Conservation (phyloP, 2,797 vertebrate genomes). For the Lates japonicus region DNA sequence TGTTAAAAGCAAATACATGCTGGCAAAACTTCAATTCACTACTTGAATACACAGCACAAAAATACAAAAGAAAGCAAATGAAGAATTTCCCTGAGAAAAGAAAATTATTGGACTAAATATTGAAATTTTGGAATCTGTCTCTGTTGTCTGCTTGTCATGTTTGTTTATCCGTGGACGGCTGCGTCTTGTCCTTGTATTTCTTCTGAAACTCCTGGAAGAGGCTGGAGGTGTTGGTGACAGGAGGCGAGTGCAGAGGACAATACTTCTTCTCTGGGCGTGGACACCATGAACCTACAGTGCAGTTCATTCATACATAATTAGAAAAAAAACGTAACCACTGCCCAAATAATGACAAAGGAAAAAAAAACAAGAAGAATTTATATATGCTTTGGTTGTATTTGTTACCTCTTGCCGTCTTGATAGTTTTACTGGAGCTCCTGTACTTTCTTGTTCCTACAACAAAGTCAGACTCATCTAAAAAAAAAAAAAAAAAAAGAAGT, state of each 20-base stretch:
- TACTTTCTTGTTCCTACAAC: not conserved
- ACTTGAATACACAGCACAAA: not conserved
- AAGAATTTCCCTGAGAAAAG: not conserved
- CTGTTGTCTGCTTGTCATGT: not conserved
- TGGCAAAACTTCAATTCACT: not conserved
- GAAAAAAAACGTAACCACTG: not conserved
- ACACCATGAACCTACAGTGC: constrained; percentile 65
- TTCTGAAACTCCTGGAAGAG: constrained; percentile 76
- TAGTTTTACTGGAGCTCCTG: not conserved
- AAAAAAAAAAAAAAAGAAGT: not conserved
- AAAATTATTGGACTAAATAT: not conserved
- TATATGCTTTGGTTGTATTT: not conserved
- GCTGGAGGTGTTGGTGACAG: not conserved
- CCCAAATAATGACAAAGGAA: not conserved
- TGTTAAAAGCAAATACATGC: not conserved
- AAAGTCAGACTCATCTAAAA: constrained; percentile 21
- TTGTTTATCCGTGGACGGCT: constrained; percentile 15
- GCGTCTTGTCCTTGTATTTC: constrained; percentile 65
- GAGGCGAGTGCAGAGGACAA: not conserved
- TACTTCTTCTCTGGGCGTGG: constrained; percentile 32
- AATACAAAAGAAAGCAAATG: not conserved
- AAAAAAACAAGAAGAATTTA: not conserved
- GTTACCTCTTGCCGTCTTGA: constrained; percentile 29
- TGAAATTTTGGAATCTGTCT: too few relatives aligned
- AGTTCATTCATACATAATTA: constrained; percentile 13